Base-by-base conservation (phyloP, 2,888 invertebrate genomes). In the Acrocera orbiculus region DNA sequence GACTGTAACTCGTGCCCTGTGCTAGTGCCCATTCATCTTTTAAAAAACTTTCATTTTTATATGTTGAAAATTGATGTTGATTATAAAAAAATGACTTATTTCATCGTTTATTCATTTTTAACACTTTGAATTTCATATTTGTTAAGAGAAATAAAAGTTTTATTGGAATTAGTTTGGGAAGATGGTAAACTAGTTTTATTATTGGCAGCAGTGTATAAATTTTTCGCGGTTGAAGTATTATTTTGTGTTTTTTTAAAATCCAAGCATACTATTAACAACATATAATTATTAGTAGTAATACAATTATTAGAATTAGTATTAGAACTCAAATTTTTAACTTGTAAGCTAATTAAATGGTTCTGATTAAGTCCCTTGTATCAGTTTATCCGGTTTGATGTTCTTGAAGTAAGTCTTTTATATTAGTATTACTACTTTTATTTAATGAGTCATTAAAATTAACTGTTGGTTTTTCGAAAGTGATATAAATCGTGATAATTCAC, bases 401-500 rank as follows among this genome's bases (percentile, higher is more conserved):
- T n/a, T 29, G 34, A 25, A 23, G 33, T 9, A 22, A 24, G 8
- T 24, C 9, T 16, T 25, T 22, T 11, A 19, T n/a, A 23, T 11
- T n/a, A 4, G 5, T 19, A 19, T 11, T 23, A 8, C 11, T 23
- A 23, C 6, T 11, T 8, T 28, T 25, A 31, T 37, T 34, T 34
- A 30, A 28, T 10, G 2, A 2, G 19, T 19, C 22, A 3, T 9
- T 8, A 10, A 23, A 5, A 23, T n/a, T n/a, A n/a, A n/a, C 26
- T 39, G 48, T 47, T 37, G 48, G n/a, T n/a, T 42, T 37, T 54
- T 57, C 50, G 50, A 48, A 44, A 53, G 48, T 47, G 61, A 61
- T 56, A 59, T 58, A 50, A 61, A 61, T 54, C 61, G 57, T 56
- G 56, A 53, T 46, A 58, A 52, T 55, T 61, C 61, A 55, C 53